Percentiles rank a stretch among this genome's conserved stretches.
These are phyloP conservation scores for Lottia gigantea DNA, from an alignment of 2,888 invertebrate genomes.

Conservation along the genomic window DNA sequence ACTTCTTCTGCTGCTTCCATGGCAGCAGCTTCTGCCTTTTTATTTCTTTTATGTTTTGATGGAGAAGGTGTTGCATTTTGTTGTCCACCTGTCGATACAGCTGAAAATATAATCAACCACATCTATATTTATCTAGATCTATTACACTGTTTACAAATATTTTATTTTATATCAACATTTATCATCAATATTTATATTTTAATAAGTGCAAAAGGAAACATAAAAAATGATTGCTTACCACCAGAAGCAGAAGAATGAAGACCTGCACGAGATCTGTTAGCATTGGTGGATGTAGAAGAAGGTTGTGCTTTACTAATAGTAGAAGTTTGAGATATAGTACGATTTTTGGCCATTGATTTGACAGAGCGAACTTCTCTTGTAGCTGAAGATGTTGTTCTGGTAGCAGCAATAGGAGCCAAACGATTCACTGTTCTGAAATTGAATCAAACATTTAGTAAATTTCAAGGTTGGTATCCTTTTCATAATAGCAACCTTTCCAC, in stretches of 20 bases:
- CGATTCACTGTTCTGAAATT: not conserved
- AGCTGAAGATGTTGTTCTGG: not conserved
- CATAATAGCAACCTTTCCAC: too few species aligned
- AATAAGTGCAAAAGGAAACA: too few species aligned
- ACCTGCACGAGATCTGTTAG: not conserved
- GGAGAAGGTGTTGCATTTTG: not conserved
- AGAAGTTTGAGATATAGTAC: not conserved
- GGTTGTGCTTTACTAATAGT: not conserved
- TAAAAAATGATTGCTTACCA: not conserved
- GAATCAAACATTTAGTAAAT: too few species aligned
- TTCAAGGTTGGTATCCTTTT: too few species aligned
- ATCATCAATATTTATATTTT: too few species aligned
- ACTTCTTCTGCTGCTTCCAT: constrained; percentile 50
- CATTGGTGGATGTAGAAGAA: not conserved
- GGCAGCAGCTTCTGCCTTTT: constrained; percentile 47
- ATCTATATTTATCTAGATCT: too few species aligned
- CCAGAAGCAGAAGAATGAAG: not conserved
- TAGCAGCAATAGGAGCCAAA: not conserved
- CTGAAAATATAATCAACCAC: not conserved
- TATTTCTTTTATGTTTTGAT: constrained; percentile 24
- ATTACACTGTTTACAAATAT: too few species aligned
- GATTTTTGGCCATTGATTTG: not conserved
- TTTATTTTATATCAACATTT: too few species aligned
- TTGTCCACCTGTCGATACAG: not conserved
- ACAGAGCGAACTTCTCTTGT: not conserved